Evolutionary conservation across 1,140 invertebrate species (phyloP), one percentile per base, ranked within the genome.

Genomic region (Drosophila hydei): DNA sequence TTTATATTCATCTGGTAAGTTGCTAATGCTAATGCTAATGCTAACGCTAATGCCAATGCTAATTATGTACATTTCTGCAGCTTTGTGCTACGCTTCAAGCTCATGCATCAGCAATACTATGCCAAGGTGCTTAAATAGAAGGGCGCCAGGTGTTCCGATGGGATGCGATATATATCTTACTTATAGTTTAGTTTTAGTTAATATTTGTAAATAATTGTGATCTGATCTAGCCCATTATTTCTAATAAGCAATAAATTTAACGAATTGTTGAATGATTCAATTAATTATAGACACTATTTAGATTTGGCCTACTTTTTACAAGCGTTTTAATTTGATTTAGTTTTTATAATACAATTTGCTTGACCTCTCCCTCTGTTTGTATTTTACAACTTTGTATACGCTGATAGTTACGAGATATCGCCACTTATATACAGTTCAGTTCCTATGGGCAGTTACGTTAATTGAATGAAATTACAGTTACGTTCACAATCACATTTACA

Each of bases 1-100:
- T 91, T 91, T 40, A 56, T 92, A 11, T 92, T 93, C 60, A 81
- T 93, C 25, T 88, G 92, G 94, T 94, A 90, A 94, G 88, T 65
- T 40, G 16, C 40, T 9, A 36, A 9, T 16, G 18, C 36, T 18
- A 0, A 45, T 8, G 18, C 21, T 47, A 33, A 14, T 23, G 54
- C 68, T 60, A 78, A 72, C 72, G 3, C 11, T 12, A 33, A 33
- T 33, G n/a, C 42, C 27, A 67, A 50, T 55, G 72, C 21, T 14
- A 38, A 38, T 67, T 11, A 12, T 33, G 8, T 33, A 11, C 9
- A 11, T 12, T 19, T 50, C 12, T 21, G 30, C 50, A 91, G 89
- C 18, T 79, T 55, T 55, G 89, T 91, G 23, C 75, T 91, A 16
- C 81, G 85, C 16, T 84, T 91, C 59, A 91, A 91, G 47, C 70